Base-by-base conservation (phyloP, 2,113 vertebrate species). In the Psephotus haematonotus region DNA sequence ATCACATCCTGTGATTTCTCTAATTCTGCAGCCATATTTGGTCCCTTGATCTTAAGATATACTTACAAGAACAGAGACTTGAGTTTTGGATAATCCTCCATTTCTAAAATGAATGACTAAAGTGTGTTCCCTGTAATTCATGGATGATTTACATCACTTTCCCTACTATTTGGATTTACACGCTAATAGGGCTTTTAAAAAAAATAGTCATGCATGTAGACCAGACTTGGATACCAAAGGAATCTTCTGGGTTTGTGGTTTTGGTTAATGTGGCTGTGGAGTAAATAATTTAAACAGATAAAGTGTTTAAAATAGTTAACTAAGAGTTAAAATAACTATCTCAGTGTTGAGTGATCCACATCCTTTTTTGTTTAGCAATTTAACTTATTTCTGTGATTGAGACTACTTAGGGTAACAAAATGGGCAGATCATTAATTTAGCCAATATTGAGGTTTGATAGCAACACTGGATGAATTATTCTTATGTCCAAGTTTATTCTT, bases 371-470 rank as follows among this genome's bases (percentile, higher is more conserved):
- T 35, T 68, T 17, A 47, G 27, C 20, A 27, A 65, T 96, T 93
- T 97, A 93, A 97, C 93, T 43, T 92, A 96, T 97, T 95, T 96
- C 96, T 76, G 49, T 89, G 94, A 87, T 94, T 86, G 82, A 86
- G 44, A 78, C 86, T 97, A 92, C 92, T 96, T 97, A 13, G n/a
- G 23, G 24, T 97, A 97, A 88, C 93, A 91, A 95, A 93, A 94
- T 77, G 94, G 95, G 97, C 96, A 95, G 92, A 90, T 98, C 95
- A 92, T 97, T 96, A 95, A 97, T 95, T 98, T 90, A 94, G 89
- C 82, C 96, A 93, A 96, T 87, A 97, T 94, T 97, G 95, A 97
- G 78, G 97, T 98, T 98, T 97, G 97, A 97, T 98, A 97, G 96
- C 97, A 98, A 97, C 97, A 86, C 95, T 97, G 86, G 92, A 97